Evolutionary conservation across 2,888 invertebrate species (phyloP).

Genomic region (Acleris literana): DNA sequence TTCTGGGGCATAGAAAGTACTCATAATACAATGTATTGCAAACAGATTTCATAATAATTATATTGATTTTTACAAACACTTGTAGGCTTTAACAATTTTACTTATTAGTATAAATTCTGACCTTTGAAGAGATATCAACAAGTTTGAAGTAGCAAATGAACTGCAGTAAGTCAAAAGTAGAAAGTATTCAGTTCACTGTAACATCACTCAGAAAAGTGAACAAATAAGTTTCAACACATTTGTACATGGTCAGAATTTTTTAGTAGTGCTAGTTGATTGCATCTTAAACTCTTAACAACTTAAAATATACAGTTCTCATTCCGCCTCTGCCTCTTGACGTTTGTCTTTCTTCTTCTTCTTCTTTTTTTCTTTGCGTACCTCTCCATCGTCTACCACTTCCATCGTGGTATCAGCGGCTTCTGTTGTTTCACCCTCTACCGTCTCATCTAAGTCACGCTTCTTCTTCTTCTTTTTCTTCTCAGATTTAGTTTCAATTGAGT

Average conservation of each 20-base stretch:
- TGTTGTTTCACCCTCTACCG: slow-evolving; percentile 63
- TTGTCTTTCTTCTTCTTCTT: slow-evolving; percentile 91
- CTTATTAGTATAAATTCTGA: too few species aligned
- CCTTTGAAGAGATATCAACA: too few species aligned
- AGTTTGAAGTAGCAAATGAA: too few species aligned
- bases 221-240: too few species aligned
- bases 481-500: slow-evolving; percentile 70
- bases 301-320: slow-evolving; percentile 45
- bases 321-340: slow-evolving; percentile 81
- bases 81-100: too few species aligned
- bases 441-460: slow-evolving; percentile 80
- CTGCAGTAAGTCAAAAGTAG: too few species aligned
- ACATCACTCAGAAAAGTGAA: too few species aligned
- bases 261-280: slow-evolving; percentile 6
- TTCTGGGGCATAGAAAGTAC: too few species aligned
- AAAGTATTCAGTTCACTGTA: too few species aligned
- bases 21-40: too few species aligned
- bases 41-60: too few species aligned
- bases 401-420: slow-evolving; percentile 65
- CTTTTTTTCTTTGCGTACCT: slow-evolving; percentile 86
- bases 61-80: too few species aligned
- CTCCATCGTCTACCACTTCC: slow-evolving; percentile 64
- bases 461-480: slow-evolving; percentile 87
- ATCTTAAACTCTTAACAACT: slow-evolving; percentile 10
- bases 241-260: neutral